Evolutionary conservation across 2,888 invertebrate species (phyloP), one percentile per base, ranked within the genome.

Genomic region (Augiades crinisus): DNA sequence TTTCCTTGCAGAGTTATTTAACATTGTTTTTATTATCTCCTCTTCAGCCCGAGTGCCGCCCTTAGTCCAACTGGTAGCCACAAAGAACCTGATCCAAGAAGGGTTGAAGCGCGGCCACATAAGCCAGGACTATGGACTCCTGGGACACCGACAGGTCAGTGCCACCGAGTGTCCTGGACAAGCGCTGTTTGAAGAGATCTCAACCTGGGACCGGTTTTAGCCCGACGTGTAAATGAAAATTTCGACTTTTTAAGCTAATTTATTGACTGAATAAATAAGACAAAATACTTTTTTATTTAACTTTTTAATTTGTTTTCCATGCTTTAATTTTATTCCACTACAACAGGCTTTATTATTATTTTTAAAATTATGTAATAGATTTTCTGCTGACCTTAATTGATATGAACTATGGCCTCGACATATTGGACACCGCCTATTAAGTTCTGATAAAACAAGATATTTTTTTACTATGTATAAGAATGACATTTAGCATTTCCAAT

Each of bases 111-210:
- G 82, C 6, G 93, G 93, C 0, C 90, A 89, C 68, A 92, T 95
- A 24, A 68, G 79, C 3, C 67, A 78, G 0, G 75, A 92, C 57
- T 94, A 93, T 66, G 84, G 83, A 16, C 72, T 95, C 8, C 75
- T 93, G 5, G 94, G 94, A 0, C 94, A 95, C 68, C 76, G 81
- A 1, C 81, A 84, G 60, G 71, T 78, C 60, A 8, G 75, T 75
- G 61, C 69, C 0, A 95, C 94, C 0, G 93, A 92, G 55, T 95
- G 94, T 62, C 95, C 95, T 0, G 95, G 95, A 0, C 82, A 90
- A 5, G 79, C 90, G 0, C 78, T 95, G 0, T 94, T 90, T 65
- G 66, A 82, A 0, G 92, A 93, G 67, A 93, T 95, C 37, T 74
- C 84, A 5, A 90, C 82, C 0, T 94, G 94, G 94, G 83, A 91